Evolutionary conservation across 2,888 invertebrate species (phyloP).

Genomic region (Drosophila parthenogenetica): DNA sequence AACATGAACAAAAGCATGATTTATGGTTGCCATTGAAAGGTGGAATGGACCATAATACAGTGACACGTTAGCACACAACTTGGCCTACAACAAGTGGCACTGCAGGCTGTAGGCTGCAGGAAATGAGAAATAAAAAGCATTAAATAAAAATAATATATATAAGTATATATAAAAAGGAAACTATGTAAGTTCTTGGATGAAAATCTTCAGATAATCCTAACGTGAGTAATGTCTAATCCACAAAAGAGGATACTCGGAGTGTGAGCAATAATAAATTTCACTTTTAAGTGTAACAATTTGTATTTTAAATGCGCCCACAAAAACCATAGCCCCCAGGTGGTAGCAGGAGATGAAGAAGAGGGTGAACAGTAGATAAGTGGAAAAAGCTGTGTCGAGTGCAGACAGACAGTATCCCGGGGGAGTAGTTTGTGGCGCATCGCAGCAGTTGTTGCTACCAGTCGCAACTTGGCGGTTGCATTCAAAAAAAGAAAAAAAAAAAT

Average conservation of each 20-base stretch:
- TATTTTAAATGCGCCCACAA: conserved; percentile 79
- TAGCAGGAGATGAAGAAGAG: conserved; percentile 21
- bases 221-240: conserved; percentile 46
- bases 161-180: not conserved
- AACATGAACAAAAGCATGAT: conserved; percentile 78
- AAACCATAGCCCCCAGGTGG: conserved; percentile 42
- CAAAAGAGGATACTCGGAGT: conserved; percentile 51
- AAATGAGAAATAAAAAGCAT: conserved; percentile 49
- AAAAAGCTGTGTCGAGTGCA: conserved; percentile 2
- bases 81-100: conserved; percentile 24
- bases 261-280: conserved; percentile 80
- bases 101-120: conserved; percentile 11
- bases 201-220: conserved; percentile 51
- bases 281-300: conserved; percentile 84
- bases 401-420: conserved; percentile 71
- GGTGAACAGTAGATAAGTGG: not conserved
- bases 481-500: conserved; percentile 62
- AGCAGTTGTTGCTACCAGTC: conserved; percentile 66
- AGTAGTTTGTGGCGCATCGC: conserved; percentile 62
- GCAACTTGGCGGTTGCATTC: conserved; percentile 71
- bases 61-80: conserved; percentile 43
- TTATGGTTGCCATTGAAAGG: conserved; percentile 66
- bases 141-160: conserved; percentile 18
- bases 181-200: conserved; percentile 30
- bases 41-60: conserved; percentile 64